Conservation (phyloP, 2,113 vertebrate species). For the Prolemur simus region DNA sequence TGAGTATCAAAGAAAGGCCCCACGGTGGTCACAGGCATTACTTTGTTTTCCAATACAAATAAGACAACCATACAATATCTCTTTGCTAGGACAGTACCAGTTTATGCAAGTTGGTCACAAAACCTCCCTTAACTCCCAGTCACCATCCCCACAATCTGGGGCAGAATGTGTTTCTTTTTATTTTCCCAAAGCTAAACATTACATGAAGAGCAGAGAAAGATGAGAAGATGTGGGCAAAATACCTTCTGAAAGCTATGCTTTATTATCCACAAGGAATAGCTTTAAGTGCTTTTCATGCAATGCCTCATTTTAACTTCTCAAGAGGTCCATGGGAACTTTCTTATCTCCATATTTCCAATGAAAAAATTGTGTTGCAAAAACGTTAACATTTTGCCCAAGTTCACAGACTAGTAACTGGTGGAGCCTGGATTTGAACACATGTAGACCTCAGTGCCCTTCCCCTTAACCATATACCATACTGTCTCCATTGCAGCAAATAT, state of each 20-base stretch:
- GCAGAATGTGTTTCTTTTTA: not conserved
- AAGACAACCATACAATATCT: not conserved
- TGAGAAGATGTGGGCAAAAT: not conserved
- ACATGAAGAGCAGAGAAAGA: not conserved
- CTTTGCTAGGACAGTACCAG: not conserved
- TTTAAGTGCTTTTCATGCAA: conserved; percentile 1
- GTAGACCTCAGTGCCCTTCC: not conserved
- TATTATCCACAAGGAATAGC: not conserved
- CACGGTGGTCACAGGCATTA: not conserved
- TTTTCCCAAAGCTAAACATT: not conserved
- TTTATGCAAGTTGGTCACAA: not conserved
- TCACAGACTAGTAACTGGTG: not conserved
- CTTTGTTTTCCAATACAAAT: not conserved
- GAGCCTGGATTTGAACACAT: not conserved
- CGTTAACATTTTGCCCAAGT: not conserved
- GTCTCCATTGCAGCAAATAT: not conserved
- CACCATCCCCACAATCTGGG: not conserved
- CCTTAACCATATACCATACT: not conserved
- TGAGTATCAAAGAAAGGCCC: not conserved
- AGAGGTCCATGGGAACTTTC: not conserved
- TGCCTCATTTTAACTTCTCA: conserved; percentile 11
- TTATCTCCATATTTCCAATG: not conserved
- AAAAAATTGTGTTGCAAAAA: not conserved
- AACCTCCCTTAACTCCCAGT: not conserved
- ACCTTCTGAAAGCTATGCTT: not conserved